A percentile compares a stretch with the other conserved stretches of the same genome.
These are phyloP conservation scores for Microcebus lehilahytsara DNA, from an alignment of 2,113 vertebrate species.

Conservation along the genomic window DNA sequence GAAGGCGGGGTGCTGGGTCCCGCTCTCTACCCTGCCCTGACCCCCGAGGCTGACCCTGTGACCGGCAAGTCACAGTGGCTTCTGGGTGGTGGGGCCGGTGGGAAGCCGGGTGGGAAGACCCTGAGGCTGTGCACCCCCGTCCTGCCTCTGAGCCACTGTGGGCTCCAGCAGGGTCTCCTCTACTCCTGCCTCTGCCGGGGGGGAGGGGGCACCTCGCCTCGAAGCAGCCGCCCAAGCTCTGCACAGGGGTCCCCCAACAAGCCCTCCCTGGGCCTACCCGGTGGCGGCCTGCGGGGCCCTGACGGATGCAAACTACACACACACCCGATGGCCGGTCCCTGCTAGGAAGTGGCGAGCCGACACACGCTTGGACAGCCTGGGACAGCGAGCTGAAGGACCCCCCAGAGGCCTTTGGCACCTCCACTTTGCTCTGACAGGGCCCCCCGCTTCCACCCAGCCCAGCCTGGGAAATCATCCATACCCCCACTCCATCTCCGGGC, in stretches of 20 bases:
- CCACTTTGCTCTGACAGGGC: neutral
- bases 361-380: neutral
- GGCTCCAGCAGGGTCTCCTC: fast-evolving
- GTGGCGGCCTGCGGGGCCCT: neutral
- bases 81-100: neutral
- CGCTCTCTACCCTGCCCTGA: neutral
- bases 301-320: fast-evolving
- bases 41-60: neutral
- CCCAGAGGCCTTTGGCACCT: too few species aligned
- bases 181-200: neutral
- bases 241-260: too few species aligned
- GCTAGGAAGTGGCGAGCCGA: fast-evolving
- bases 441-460: neutral
- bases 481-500: neutral
- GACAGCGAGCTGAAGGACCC: fast-evolving
- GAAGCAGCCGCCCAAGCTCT: too few species aligned
- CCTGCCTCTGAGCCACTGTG: fast-evolving
- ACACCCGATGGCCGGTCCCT: too few species aligned
- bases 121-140: neutral
- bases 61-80: fast-evolving
- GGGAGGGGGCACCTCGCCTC: neutral
- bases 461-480: neutral
- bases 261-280: neutral
- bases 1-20: neutral
- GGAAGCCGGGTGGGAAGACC: neutral